phyloP scores from a whole-genome alignment of 2,113 vertebrate species.

The Chunga burmeisteri region DNA sequence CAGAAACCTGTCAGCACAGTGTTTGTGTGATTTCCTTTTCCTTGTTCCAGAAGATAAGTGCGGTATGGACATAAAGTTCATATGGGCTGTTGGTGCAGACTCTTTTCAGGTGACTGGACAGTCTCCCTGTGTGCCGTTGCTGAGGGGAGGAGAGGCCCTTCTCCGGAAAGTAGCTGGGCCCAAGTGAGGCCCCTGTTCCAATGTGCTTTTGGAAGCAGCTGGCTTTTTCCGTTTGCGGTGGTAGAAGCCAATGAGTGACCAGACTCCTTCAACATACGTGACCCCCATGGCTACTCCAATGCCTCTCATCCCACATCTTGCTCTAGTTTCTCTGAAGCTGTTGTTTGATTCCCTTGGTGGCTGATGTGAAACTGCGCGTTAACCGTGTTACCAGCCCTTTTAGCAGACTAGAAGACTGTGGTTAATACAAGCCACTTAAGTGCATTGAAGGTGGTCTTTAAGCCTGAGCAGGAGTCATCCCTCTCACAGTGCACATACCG shows the following conservation, averaged over 20 bases:
- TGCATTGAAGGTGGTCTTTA: accelerated
- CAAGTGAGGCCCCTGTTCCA: accelerated
- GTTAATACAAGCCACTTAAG: not conserved
- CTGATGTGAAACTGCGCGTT: accelerated
- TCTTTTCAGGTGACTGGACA: not conserved
- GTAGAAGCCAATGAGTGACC: not conserved
- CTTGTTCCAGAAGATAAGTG: not conserved
- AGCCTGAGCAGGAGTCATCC: not conserved
- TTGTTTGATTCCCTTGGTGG: too few species aligned
- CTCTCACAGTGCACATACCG: accelerated
- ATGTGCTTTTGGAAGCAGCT: not conserved
- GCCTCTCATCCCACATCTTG: not conserved
- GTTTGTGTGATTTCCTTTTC: not conserved
- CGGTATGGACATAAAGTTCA: accelerated
- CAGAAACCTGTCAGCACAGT: accelerated
- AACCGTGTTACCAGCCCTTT: accelerated
- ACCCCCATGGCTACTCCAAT: too few species aligned
- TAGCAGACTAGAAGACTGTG: accelerated
- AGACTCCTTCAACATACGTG: not conserved
- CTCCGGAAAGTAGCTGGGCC: not conserved
- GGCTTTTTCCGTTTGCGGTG: accelerated
- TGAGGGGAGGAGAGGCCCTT: not conserved
- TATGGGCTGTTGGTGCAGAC: accelerated
- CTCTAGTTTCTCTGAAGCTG: not conserved
- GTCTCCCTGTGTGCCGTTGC: not conserved